Evolutionary conservation across 2,113 vertebrate genomes (phyloP).

Genomic region (Formicarius rufipectus): DNA sequence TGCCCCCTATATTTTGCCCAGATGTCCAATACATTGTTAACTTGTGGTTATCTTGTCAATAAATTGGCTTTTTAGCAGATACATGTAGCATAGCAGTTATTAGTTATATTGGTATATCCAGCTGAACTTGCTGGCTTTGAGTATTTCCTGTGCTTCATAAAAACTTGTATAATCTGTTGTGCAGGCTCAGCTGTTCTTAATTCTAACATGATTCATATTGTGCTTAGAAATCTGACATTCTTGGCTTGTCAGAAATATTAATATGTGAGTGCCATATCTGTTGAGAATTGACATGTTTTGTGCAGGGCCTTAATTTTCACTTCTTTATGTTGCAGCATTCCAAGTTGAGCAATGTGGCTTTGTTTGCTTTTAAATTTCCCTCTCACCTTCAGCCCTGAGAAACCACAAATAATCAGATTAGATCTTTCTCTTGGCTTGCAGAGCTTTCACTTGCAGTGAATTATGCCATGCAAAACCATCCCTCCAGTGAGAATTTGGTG

Average conservation of each 20-base stretch:
- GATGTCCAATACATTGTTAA: neutral
- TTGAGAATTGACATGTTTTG: conserved; percentile 39
- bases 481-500: conserved; percentile 43
- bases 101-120: neutral
- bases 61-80: neutral
- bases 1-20: neutral
- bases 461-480: conserved; percentile 48
- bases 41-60: neutral
- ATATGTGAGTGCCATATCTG: conserved; percentile 27
- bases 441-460: conserved; percentile 37
- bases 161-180: conserved; percentile 49
- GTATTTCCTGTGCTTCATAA: conserved; percentile 51
- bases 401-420: conserved; percentile 53
- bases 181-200: conserved; percentile 65
- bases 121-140: conserved; percentile 40
- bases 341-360: conserved; percentile 4
- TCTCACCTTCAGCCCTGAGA: conserved; percentile 9
- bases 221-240: conserved; percentile 53
- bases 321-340: conserved; percentile 30
- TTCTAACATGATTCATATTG: conserved; percentile 54
- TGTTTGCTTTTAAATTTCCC: conserved; percentile 56
- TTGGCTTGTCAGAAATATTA: conserved; percentile 57
- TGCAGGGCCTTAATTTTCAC: conserved; percentile 29
- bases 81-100: neutral
- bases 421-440: conserved; percentile 17